Evolutionary conservation across 2,888 invertebrate species (phyloP).

Genomic region (Cryptocheilus praepositus): DNA sequence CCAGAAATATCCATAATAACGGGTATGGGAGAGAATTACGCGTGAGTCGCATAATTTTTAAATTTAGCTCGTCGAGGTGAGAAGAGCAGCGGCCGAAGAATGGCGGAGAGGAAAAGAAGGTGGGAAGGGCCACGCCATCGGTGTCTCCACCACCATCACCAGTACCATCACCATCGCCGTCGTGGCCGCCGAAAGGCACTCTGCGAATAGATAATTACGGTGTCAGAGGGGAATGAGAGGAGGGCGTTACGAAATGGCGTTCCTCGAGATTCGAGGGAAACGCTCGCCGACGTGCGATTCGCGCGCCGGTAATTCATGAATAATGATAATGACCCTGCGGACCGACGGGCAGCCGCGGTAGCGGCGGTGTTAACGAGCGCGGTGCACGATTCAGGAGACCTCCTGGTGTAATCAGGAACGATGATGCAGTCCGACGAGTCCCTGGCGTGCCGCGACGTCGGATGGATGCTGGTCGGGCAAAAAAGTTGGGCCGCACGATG

Average conservation of each 20-base stretch:
- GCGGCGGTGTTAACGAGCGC: conserved; percentile 19
- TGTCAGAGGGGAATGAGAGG: background rate
- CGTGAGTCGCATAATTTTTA: background rate
- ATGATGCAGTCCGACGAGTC: conserved; percentile 21
- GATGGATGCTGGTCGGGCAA: conserved; percentile 6
- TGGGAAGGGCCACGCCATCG: background rate
- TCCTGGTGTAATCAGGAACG: conserved; percentile 22
- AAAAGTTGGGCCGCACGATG: conserved; percentile 11
- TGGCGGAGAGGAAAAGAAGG: conserved; percentile 1
- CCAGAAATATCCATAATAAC: too few relatives aligned
- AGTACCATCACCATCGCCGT: too few relatives aligned
- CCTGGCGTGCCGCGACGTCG: background rate
- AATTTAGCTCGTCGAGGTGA: conserved; percentile 1
- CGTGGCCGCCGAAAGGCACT: too few relatives aligned
- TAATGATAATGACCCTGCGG: conserved; percentile 29
- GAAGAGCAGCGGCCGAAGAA: background rate
- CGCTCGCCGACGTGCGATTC: conserved; percentile 9
- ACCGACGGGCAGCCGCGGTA: conserved; percentile 13
- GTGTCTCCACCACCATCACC: too few relatives aligned
- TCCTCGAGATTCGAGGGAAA: too few relatives aligned
- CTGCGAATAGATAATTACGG: conserved; percentile 8
- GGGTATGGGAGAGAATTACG: too few relatives aligned
- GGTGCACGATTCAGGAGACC: conserved; percentile 4
- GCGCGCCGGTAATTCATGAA: conserved; percentile 25
- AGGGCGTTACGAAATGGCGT: too few relatives aligned